Evolutionary conservation across 2,113 vertebrate species (phyloP), one percentile per base, ranked within the genome.

Genomic region (Dascyllus trimaculatus): DNA sequence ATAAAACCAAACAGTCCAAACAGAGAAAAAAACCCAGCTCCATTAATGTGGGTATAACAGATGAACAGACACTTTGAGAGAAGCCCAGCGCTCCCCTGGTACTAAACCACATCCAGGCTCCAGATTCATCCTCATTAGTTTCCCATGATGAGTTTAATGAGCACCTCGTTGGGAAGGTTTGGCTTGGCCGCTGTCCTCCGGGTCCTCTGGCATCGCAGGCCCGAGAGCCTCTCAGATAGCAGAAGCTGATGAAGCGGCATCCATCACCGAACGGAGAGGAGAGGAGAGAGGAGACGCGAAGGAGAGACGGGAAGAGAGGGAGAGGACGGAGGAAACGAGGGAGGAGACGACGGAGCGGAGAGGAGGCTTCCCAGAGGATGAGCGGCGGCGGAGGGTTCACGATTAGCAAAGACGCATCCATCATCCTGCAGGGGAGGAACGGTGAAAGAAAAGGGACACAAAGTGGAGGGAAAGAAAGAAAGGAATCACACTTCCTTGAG

Each of bases 101-200:
- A 58, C 73, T 69, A 58, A 85, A 80, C 59, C 56, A 68, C 69
- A 71, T 79, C 64, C 69, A 14, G 70, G 58, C 83, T 89, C 82
- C 89, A 88, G 75, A 89, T 89, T 52, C 71, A 85, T 90, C 85
- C 87, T 92, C 87, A 88, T 92, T 90, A 88, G 87, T 88, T 89
- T 90, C 87, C 61, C 85, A 80, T 87, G 85, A 90, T 89, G 86
- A 85, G 88, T 88, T 89, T 85, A 91, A 88, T 78, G 88, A 90
- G 74, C 73, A 78, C 66, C 78, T 87, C 48, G 32, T 79, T 80
- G 78, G 70, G 75, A 78, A 67, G 70, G 80, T 80, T 84, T 74
- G 75, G 85, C 80, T 85, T 65, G 68, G 82, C 78, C 43, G 24
- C 86, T 15, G 78, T 82, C 84, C 88, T 85, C 76, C 64, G 84